A percentile compares a stretch with the other conserved stretches of the same genome.
Evolutionary conservation across 1,140 invertebrate species (phyloP).

Genomic region (Condylostylus longicornis): DNA sequence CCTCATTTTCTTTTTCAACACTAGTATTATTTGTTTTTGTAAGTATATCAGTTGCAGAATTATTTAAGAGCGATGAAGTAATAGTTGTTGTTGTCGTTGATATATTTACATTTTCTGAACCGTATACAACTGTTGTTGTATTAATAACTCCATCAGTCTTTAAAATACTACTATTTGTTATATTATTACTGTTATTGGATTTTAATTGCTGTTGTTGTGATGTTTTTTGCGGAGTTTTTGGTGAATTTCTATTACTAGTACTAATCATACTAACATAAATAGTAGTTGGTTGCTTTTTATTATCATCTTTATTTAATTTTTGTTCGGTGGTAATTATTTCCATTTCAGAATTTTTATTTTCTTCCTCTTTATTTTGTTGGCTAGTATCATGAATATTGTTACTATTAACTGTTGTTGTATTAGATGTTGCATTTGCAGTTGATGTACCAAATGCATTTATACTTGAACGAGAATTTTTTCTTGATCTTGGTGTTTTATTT

Average conservation of each 20-base stretch:
- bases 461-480: conserved; percentile 25
- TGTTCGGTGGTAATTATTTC: background rate
- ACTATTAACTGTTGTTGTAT: conserved; percentile 3
- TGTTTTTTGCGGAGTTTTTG: too few species aligned
- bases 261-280: conserved; percentile 26
- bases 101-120: background rate
- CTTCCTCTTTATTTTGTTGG: conserved; percentile 1
- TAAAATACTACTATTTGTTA: too few species aligned
- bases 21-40: too few species aligned
- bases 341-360: background rate
- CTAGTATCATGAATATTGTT: background rate
- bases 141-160: conserved; percentile 20
- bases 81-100: conserved; percentile 2
- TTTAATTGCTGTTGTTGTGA: background rate
- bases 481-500: conserved; percentile 18
- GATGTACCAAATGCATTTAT: conserved; percentile 12
- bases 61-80: background rate
- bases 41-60: too few species aligned
- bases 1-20: too few species aligned
- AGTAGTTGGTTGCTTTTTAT: conserved; percentile 11
- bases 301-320: background rate
- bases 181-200: too few species aligned
- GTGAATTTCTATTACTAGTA: conserved; percentile 3
- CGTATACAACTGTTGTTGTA: conserved; percentile 1
- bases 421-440: background rate